Evolutionary conservation across 2,888 invertebrate species (phyloP).

Genomic region (Cyrtodaria siliqua): DNA sequence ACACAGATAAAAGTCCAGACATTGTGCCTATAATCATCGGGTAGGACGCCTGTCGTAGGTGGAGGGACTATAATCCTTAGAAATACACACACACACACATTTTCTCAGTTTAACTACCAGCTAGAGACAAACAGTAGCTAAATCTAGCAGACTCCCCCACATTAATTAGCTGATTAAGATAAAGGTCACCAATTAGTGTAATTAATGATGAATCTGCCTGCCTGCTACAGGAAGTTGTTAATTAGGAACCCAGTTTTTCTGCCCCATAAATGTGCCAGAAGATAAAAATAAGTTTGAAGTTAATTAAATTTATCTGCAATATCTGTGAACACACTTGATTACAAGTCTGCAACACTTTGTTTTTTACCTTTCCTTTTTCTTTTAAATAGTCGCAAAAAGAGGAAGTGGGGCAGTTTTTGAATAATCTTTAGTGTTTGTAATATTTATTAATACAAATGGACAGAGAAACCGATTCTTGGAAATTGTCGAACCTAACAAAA

Average conservation of each 20-base stretch:
- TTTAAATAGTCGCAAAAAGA: too few relatives aligned
- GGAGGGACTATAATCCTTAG: too few relatives aligned
- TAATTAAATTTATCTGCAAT: slow-evolving; percentile 49
- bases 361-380: background rate
- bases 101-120: too few relatives aligned
- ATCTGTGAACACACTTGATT: slow-evolving; percentile 38
- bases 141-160: slow-evolving; percentile 24
- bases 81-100: too few relatives aligned
- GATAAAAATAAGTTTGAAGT: slow-evolving; percentile 51
- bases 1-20: too few relatives aligned
- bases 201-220: slow-evolving; percentile 54
- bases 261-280: slow-evolving; percentile 65
- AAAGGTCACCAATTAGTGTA: slow-evolving; percentile 63
- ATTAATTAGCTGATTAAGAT: slow-evolving; percentile 65
- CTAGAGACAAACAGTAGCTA: slow-evolving; percentile 30
- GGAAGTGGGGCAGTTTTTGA: too few relatives aligned
- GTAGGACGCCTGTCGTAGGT: too few relatives aligned
- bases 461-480: too few relatives aligned
- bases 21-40: too few relatives aligned
- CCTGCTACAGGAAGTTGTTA: slow-evolving; percentile 54
- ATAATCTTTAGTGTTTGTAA: too few relatives aligned
- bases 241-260: slow-evolving; percentile 57
- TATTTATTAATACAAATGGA: too few relatives aligned
- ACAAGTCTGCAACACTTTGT: slow-evolving; percentile 1
- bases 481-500: too few relatives aligned